Percentiles rank a stretch among this genome's conserved stretches.
Conservation (phyloP, 1,140 invertebrate genomes). For the Scaptomyza pallida region DNA sequence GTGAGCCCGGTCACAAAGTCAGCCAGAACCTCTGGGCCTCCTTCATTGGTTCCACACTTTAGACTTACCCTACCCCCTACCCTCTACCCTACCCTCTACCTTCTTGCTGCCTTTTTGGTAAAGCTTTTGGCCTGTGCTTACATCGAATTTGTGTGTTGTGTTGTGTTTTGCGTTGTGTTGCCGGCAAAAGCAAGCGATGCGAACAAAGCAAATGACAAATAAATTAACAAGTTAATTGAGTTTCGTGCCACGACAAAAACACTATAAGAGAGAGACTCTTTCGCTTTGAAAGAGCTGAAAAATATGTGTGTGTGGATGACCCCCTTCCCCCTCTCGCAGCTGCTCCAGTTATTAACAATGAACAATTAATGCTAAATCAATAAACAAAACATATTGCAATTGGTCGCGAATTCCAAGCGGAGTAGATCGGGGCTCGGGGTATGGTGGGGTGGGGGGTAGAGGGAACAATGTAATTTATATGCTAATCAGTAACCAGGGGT, state of each 20-base stretch:
- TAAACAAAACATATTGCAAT: constrained; percentile 51
- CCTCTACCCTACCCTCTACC: background rate
- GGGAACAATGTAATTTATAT: constrained; percentile 66
- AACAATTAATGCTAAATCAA: constrained; percentile 80
- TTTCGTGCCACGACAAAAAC: constrained; percentile 51
- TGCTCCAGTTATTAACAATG: constrained; percentile 68
- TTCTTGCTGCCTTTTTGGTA: background rate
- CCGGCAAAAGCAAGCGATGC: constrained; percentile 29
- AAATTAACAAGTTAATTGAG: constrained; percentile 81
- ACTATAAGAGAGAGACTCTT: constrained; percentile 19
- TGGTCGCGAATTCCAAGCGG: background rate
- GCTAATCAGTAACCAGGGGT: constrained; percentile 56
- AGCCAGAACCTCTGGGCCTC: background rate
- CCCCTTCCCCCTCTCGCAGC: background rate
- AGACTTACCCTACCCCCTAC: background rate
- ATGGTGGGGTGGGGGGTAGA: background rate
- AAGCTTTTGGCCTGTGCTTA: constrained; percentile 17
- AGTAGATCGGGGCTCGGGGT: no score
- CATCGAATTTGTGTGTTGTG: constrained; percentile 11
- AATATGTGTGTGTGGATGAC: constrained; percentile 9
- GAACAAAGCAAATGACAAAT: constrained; percentile 77
- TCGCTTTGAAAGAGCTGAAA: background rate
- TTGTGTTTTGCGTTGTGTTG: constrained; percentile 23
- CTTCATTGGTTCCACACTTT: background rate
- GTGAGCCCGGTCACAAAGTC: constrained; percentile 9